A percentile compares a stretch with the other conserved stretches of the same genome.
phyloP scores from a whole-genome alignment of 2,888 invertebrate genomes.

The Coelogynopora nodosa region DNA sequence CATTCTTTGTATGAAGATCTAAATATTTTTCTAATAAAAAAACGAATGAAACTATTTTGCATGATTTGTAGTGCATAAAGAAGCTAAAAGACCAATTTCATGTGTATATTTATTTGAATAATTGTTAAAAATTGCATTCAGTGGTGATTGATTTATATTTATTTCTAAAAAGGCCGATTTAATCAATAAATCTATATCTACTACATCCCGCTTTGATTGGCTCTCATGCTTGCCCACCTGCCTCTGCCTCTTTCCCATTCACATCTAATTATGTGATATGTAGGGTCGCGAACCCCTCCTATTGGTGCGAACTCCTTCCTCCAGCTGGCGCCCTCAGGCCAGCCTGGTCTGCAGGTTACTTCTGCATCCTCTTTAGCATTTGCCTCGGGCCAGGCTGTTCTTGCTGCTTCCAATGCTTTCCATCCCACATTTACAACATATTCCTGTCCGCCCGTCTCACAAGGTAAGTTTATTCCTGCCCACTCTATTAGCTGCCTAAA shows the following conservation, averaged over 20 bases:
- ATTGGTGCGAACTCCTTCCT: background rate
- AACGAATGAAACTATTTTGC: no score
- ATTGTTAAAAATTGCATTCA: no score
- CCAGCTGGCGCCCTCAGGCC: background rate
- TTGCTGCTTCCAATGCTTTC: background rate
- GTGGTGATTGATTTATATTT: no score
- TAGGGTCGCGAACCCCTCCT: background rate
- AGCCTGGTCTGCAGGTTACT: background rate
- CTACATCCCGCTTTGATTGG: background rate
- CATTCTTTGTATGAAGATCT: no score
- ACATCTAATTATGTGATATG: background rate
- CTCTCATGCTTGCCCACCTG: background rate
- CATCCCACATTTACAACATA: background rate
- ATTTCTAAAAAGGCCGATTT: no score
- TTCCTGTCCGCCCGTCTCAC: background rate
- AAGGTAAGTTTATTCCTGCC: background rate
- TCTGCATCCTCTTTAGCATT: background rate
- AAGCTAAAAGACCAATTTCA: no score
- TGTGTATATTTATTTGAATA: no score
- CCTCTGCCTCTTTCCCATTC: background rate
- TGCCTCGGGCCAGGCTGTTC: conserved; percentile 5
- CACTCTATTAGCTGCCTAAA: background rate
- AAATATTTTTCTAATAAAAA: no score
- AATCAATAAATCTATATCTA: no score
- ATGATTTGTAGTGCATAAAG: no score